A percentile compares a stretch with the other conserved stretches of the same genome.
These are phyloP conservation scores for Anneissia japonica DNA, from an alignment of 35 echinoderm and acorn worm genomes.

Conservation along the genomic window DNA sequence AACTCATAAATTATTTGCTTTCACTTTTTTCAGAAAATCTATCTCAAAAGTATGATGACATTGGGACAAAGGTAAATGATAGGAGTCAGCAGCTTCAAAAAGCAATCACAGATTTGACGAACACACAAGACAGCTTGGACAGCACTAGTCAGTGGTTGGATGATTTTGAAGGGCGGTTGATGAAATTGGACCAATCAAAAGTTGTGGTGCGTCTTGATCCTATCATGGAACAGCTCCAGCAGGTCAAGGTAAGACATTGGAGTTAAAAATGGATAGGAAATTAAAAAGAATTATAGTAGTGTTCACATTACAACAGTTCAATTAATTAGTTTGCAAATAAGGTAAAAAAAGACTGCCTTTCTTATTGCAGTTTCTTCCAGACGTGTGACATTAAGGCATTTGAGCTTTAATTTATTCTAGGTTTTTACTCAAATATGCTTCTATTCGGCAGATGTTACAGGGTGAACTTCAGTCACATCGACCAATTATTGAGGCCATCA, in stretches of 20 bases:
- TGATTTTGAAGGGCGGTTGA: constrained; percentile 64
- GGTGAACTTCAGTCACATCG: constrained; percentile 72
- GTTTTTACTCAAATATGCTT: background rate
- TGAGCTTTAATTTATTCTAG: no score
- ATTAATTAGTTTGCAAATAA: no score
- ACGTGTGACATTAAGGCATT: no score
- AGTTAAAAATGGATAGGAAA: no score
- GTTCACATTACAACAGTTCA: no score
- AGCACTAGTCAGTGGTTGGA: constrained; percentile 72
- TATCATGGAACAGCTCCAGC: constrained; percentile 92
- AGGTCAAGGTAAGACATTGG: constrained; percentile 71
- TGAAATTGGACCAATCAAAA: constrained; percentile 60
- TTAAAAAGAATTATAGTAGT: no score
- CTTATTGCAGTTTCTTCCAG: no score
- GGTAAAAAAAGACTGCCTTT: no score
- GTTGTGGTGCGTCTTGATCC: constrained; percentile 86
- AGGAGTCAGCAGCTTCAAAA: constrained; percentile 54
- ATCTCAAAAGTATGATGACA: constrained; percentile 63
- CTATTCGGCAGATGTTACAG: constrained; percentile 48
- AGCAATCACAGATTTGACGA: constrained; percentile 78
- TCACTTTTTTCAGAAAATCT: constrained; percentile 50
- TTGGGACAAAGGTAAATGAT: constrained; percentile 46
- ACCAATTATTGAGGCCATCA: constrained; percentile 64
- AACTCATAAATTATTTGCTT: no score
- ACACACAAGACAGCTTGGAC: constrained; percentile 67